Percentiles rank a stretch among this genome's conserved stretches.
Evolutionary conservation across 2,113 vertebrate genomes (phyloP).

Genomic region (Prolemur simus): DNA sequence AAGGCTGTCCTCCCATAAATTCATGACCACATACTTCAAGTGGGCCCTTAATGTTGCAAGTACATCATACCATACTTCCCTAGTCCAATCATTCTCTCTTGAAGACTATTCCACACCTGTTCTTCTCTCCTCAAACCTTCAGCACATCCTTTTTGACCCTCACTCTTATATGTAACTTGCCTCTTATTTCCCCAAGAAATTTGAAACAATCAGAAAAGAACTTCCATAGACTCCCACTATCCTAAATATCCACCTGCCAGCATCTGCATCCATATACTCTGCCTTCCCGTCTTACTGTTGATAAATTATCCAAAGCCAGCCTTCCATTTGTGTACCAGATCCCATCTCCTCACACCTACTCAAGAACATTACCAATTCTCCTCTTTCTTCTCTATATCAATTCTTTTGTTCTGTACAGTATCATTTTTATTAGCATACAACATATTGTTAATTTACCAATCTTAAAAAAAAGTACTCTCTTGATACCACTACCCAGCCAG

Average conservation of each 20-base stretch:
- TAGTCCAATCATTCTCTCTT: not conserved
- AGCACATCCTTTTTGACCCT: not conserved
- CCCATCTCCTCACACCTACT: not conserved
- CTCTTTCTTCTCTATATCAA: not conserved
- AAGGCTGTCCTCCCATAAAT: not conserved
- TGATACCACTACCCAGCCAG: not conserved
- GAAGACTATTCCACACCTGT: not conserved
- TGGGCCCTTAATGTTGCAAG: not conserved
- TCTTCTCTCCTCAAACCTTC: not conserved
- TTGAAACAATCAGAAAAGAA: not conserved
- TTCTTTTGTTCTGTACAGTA: not conserved
- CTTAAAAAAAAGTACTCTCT: not conserved
- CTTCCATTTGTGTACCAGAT: not conserved
- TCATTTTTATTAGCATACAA: not conserved
- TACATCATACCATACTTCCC: not conserved
- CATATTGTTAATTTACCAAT: not conserved
- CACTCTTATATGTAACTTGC: not conserved
- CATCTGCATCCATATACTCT: not conserved
- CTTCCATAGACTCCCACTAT: not conserved
- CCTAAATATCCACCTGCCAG: not conserved
- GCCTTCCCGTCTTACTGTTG: not conserved
- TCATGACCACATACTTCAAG: not conserved
- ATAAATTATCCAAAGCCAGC: not conserved
- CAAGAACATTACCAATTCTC: not conserved
- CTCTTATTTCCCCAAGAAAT: conserved; percentile 1